Evolutionary conservation across 2,888 invertebrate species (phyloP), one percentile per base, ranked within the genome.

Genomic region (Bimastos eiseni): DNA sequence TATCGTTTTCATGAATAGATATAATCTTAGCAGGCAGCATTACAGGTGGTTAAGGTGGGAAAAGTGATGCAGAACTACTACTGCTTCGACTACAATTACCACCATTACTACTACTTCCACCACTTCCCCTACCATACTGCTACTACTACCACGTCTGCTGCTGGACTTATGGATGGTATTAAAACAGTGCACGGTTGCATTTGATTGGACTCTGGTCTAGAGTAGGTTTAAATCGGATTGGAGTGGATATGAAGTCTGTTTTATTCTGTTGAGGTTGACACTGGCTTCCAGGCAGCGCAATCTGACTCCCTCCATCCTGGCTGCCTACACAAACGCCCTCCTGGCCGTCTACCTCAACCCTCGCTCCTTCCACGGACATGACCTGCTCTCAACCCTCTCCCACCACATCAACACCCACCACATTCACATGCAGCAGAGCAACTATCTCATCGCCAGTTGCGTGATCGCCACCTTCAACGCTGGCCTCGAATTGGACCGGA

Each of bases 321-420:
- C 86, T 19, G 86, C 86, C 86, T 86, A 86, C 36, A 37, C n/a
- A 24, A 86, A 86, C 86, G 86, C 86, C 86, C 86, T 86, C 21
- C 8, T 86, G 86, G 86, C 36, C 86, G 86, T 86, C 37, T 86
- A 86, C 86, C 86, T 36, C 86, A 86, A 86, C 86, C 86, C 86
- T 37, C 86, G 86, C 36, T 86, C 86, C 86, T 86, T 86, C 34
- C 86, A 86, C 86, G 86, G 86, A 4, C 37, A 86, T 24, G 86
- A 86, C 86, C 86, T 86, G 3, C 86, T 86, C 37, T 86, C 34
- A 2, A 34, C 86, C 86, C 86, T 86, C 21, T 6, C 37, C 0
- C 86, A 86, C 36, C 5, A 34, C 86, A 24, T 86, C 36, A 33
- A 86, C 34, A 86, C 34, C 86, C 86, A 37, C 36, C 37, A 21